Evolutionary conservation across 1,140 invertebrate species (phyloP), one percentile per base, ranked within the genome.

Genomic region (Portunus trituberculatus): DNA sequence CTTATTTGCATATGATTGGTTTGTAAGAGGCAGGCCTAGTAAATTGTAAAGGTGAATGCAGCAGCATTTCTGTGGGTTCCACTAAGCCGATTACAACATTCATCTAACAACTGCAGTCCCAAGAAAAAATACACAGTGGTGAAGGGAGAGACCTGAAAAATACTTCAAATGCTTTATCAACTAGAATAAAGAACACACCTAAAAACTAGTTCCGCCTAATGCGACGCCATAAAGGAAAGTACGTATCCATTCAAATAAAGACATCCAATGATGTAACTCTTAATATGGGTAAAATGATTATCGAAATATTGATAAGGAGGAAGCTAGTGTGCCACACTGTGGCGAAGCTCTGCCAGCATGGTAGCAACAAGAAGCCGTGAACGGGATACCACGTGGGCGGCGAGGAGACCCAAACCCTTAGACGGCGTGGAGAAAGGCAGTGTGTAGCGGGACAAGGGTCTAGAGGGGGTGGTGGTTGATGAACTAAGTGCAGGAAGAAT

Each of bases 1-100:
- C 93, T 91, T 39, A 94, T 94, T 94, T 94, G 89, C 93, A 94
- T 91, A 91, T 91, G 93, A 91, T 82, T 94, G 67, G 89, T 84
- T 39, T 94, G 87, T 94, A 84, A 90, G 88, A 67, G 93, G 76
- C 12, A 90, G 93, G 67, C 87, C 45, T 76, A 82, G 93, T 31
- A n/a, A 84, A 28, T 59, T 88, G 82, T 93, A 52, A 25, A 25
- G 46, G 92, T 31, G 82, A 88, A 88, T 88, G 83, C 84, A 59
- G 92, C 4, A 88, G 84, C 45, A 48, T 46, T 82, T 93, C 92
- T 86, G 82, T 84, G 92, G 92, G 45, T 84, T n/a, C 83, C 84
- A 0, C 45, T 52, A 59, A 93, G 48, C 83, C 83, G 84, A 86
- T 93, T 67, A 93, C n/a, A 20, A 10, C 45, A 86, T 48, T 88